phyloP scores from a whole-genome alignment of 2,888 invertebrate species.

The Macrostomum cliftonense region DNA sequence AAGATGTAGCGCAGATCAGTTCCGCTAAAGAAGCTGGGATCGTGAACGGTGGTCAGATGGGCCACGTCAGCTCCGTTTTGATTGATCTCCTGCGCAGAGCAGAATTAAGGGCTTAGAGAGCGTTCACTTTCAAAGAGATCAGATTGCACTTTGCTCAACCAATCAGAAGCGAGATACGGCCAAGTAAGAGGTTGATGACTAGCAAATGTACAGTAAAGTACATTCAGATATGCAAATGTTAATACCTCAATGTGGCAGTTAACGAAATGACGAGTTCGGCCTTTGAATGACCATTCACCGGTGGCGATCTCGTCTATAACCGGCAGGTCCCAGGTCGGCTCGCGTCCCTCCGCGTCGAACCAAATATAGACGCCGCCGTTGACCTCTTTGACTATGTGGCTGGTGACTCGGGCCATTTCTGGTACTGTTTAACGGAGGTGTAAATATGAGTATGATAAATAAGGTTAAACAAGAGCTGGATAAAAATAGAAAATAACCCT shows the following conservation, averaged over 20 bases:
- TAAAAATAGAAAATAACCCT: too few species aligned
- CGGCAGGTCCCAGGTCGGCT: slow-evolving; percentile 51
- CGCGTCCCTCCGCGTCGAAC: slow-evolving; percentile 54
- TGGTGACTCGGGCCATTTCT: slow-evolving; percentile 48
- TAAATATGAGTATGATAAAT: too few species aligned
- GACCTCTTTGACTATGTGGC: slow-evolving; percentile 51
- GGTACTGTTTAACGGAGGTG: slow-evolving; percentile 47
- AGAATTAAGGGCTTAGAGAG: too few species aligned
- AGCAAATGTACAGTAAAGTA: too few species aligned
- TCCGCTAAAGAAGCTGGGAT: slow-evolving; percentile 44
- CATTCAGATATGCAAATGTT: too few species aligned
- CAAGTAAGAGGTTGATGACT: not conserved
- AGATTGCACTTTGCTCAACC: too few species aligned
- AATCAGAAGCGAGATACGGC: not conserved
- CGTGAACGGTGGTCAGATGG: slow-evolving; percentile 59
- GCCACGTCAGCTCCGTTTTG: slow-evolving; percentile 72
- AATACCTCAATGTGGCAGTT: slow-evolving; percentile 57
- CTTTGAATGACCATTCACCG: slow-evolving; percentile 49
- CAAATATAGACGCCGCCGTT: slow-evolving; percentile 61
- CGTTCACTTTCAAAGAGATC: slow-evolving; percentile 17
- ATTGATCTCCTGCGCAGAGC: slow-evolving; percentile 53
- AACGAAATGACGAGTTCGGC: slow-evolving; percentile 57
- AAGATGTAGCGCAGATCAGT: slow-evolving; percentile 29
- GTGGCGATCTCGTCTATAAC: slow-evolving; percentile 43
- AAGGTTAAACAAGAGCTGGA: too few species aligned